Evolutionary conservation across 2,113 vertebrate genomes (phyloP).

Genomic region (Eolophus roseicapilla): DNA sequence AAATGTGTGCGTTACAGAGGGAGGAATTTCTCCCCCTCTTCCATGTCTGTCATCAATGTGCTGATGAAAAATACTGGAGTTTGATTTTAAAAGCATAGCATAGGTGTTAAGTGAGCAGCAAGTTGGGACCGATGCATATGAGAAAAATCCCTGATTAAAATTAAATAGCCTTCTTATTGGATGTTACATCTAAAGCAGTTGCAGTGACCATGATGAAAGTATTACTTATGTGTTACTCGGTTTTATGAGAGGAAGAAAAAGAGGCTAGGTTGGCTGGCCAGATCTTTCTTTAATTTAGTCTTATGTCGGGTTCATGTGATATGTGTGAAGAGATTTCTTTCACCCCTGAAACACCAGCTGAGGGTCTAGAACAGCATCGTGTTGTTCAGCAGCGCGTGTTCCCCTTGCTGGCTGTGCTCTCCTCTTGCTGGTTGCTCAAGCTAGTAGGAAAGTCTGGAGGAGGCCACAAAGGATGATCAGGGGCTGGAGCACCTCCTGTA

Average conservation of each 20-base stretch:
- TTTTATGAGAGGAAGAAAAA: neutral
- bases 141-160: neutral
- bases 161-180: neutral
- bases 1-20: rapidly evolving
- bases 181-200: neutral
- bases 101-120: conserved; percentile 8
- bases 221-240: neutral
- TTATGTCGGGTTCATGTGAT: neutral
- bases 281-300: neutral
- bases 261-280: neutral
- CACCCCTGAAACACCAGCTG: neutral
- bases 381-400: neutral
- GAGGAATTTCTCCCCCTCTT: neutral
- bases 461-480: neutral
- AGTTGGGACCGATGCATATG: neutral
- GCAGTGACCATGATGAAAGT: neutral
- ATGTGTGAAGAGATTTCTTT: neutral
- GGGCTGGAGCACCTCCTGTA: neutral
- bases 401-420: neutral
- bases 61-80: conserved; percentile 5
- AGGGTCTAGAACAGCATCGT: neutral
- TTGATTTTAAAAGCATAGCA: neutral
- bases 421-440: neutral
- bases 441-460: neutral
- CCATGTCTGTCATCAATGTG: neutral